phyloP scores from a whole-genome alignment of 1,140 invertebrate species.

The Polypedilum pembai region DNA sequence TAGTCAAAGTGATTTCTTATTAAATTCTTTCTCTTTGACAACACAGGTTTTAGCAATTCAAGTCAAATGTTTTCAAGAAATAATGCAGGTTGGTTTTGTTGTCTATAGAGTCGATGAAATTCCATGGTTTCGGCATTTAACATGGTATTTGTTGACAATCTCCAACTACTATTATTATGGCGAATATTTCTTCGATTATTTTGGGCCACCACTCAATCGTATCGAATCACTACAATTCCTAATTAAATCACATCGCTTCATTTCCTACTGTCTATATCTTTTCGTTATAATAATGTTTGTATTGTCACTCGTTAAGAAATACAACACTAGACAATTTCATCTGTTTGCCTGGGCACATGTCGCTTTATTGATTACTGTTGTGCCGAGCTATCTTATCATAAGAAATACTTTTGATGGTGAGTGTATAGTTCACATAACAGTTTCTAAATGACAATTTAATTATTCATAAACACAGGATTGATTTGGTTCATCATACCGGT shows the following conservation, averaged over 20 bases:
- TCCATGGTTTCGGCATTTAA: not conserved
- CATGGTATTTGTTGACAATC: not conserved
- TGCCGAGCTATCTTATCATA: constrained; percentile 85
- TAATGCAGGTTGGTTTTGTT: not conserved
- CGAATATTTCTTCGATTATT: not conserved
- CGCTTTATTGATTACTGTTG: constrained; percentile 79
- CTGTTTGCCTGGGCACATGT: constrained; percentile 92
- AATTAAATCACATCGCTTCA: constrained; percentile 18
- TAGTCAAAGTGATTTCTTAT: not conserved
- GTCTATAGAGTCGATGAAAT: not conserved
- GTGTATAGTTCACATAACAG: not conserved
- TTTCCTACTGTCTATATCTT: constrained; percentile 31
- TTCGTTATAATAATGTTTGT: constrained; percentile 56
- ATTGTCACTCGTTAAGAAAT: constrained; percentile 79
- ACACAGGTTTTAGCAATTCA: not conserved
- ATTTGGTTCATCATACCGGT: constrained; percentile 80
- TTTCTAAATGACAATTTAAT: not conserved
- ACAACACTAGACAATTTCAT: constrained; percentile 92
- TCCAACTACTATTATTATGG: constrained; percentile 3
- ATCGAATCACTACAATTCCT: not conserved
- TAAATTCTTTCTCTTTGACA: not conserved
- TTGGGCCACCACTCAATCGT: not conserved
- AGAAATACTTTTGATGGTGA: constrained; percentile 80
- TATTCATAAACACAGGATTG: constrained; percentile 46
- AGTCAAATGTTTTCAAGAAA: constrained; percentile 4